Percentiles rank a stretch among this genome's conserved stretches.
Conservation (phyloP, 2,113 vertebrate genomes). For the Pangasianodon hypophthalmus region DNA sequence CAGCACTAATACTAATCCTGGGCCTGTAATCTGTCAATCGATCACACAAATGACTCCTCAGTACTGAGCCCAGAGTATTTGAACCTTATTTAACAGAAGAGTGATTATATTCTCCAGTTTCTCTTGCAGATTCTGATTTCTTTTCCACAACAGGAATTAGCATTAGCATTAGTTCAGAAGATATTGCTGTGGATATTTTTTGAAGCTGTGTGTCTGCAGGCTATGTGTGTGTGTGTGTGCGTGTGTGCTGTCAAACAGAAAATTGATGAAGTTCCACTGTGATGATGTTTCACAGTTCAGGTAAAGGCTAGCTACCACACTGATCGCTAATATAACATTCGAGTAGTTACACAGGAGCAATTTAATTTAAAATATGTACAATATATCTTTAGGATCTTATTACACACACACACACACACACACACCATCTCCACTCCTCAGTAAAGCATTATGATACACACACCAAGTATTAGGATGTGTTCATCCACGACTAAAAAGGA, state of each 20-base stretch:
- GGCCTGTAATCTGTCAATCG: not conserved
- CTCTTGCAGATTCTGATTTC: not conserved
- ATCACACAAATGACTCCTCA: not conserved
- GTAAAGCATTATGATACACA: too few species aligned
- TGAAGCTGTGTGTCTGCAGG: not conserved
- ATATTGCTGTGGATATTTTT: not conserved
- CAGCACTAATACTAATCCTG: not conserved
- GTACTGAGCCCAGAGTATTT: too few species aligned
- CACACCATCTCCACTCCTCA: too few species aligned
- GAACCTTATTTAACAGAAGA: not conserved
- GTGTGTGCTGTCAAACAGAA: not conserved
- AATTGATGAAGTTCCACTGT: not conserved
- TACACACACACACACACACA: too few species aligned
- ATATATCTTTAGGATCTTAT: not conserved
- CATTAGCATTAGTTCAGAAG: not conserved
- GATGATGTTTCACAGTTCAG: not conserved
- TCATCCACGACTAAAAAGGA: too few species aligned
- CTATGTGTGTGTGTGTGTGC: not conserved
- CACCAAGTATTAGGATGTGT: too few species aligned
- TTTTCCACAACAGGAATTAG: not conserved
- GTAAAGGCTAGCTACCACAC: too few species aligned
- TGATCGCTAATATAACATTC: too few species aligned
- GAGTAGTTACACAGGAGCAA: not conserved
- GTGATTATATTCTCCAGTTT: not conserved
- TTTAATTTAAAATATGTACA: not conserved